phyloP scores from a whole-genome alignment of 2,113 vertebrate species.

The Sander lucioperca region DNA sequence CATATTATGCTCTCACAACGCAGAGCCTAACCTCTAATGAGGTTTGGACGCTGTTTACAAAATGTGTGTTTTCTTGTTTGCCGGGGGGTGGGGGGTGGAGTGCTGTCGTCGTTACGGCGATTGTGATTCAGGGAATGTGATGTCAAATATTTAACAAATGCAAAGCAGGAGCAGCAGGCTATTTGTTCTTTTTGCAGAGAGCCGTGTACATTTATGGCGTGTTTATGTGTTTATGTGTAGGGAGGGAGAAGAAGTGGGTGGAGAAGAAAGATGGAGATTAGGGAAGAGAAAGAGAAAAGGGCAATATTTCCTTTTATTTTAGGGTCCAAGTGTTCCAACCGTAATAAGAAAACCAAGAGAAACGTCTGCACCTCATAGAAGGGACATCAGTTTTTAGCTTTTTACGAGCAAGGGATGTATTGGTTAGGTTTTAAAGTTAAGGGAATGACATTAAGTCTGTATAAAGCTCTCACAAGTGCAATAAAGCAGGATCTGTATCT shows the following conservation, averaged over 20 bases:
- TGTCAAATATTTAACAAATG: conserved; percentile 13
- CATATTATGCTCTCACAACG: not conserved
- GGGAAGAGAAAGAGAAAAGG: not conserved
- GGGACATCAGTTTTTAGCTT: not conserved
- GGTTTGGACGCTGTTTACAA: conserved; percentile 2
- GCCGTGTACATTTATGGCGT: not conserved
- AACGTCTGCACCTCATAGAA: not conserved
- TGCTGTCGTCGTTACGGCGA: not conserved
- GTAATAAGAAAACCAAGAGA: not conserved
- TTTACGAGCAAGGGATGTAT: not conserved
- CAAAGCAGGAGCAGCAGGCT: conserved; percentile 47
- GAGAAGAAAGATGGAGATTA: not conserved
- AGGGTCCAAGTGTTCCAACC: conserved; percentile 27
- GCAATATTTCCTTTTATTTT: conserved; percentile 19
- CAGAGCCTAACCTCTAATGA: not conserved
- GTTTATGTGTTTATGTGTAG: conserved; percentile 10
- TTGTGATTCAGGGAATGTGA: conserved; percentile 36
- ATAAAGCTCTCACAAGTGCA: conserved; percentile 4
- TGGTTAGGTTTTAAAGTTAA: conserved; percentile 11
- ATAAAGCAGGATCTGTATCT: not conserved
- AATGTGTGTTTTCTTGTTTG: conserved; percentile 1
- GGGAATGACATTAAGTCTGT: conserved; percentile 15
- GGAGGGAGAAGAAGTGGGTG: not conserved
- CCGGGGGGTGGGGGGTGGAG: too few relatives aligned
- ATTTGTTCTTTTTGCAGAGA: not conserved